A percentile compares a stretch with the other conserved stretches of the same genome.
phyloP scores from a whole-genome alignment of 2,888 invertebrate species.

The Agrenia bidenticulata region DNA sequence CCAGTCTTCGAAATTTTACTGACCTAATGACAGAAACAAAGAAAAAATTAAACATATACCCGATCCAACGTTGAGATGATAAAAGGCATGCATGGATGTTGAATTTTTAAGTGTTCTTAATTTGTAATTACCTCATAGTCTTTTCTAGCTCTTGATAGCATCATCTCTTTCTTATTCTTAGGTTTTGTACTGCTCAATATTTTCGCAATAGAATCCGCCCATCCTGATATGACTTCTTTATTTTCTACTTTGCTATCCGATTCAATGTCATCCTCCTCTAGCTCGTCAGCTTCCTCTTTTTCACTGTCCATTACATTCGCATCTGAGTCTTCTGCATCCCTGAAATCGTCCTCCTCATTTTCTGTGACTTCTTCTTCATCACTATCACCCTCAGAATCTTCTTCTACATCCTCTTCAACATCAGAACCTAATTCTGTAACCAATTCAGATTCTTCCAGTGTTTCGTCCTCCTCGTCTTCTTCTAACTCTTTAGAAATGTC shows the following conservation, averaged over 20 bases:
- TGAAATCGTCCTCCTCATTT: neutral
- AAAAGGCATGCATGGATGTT: neutral
- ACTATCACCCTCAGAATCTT: neutral
- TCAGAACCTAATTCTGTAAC: conserved; percentile 13
- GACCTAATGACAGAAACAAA: conserved; percentile 14
- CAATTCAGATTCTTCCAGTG: conserved; percentile 1
- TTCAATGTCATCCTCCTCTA: neutral
- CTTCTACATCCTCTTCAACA: conserved; percentile 18
- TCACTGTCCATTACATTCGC: too few relatives aligned
- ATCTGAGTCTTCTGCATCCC: neutral
- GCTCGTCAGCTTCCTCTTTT: neutral
- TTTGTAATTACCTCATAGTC: conserved; percentile 53
- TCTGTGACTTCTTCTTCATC: conserved; percentile 6
- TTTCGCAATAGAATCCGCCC: conserved; percentile 55
- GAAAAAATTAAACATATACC: neutral
- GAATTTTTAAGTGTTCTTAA: conserved; percentile 13
- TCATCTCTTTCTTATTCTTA: conserved; percentile 53
- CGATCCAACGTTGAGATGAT: neutral
- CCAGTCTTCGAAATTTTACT: conserved; percentile 5
- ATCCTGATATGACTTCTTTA: conserved; percentile 47
- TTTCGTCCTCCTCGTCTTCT: neutral
- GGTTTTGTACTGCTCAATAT: conserved; percentile 53
- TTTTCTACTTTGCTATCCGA: conserved; percentile 16
- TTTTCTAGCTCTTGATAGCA: conserved; percentile 55
- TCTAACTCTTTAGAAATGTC: neutral